Evolutionary conservation across 2,888 invertebrate genomes (phyloP), one percentile per base, ranked within the genome.

Genomic region (Tiliacea aurago): DNA sequence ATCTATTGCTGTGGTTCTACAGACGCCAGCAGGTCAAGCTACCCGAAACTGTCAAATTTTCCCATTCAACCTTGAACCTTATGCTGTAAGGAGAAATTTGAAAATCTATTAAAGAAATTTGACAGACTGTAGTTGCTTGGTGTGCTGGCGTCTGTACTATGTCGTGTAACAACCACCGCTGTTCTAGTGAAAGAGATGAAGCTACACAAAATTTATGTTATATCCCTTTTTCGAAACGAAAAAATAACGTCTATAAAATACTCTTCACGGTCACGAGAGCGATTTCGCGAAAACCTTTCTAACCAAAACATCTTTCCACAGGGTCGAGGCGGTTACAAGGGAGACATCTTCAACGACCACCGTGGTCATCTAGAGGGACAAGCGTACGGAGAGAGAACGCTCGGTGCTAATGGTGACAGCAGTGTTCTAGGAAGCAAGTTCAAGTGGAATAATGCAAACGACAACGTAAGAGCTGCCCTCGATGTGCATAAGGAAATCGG

Each of bases 341-440:
- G 90, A 61, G 89, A 93, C n/a, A 87, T 95, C 78, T 94, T 94
- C 89, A 87, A 95, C 70, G 94, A 94, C 73, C 56, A 89, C 15
- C 92, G 94, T 10, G 94, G 95, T 5, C 90, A 85, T 15, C 71
- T 94, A 7, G 81, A 89, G 51, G 94, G 90, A 0, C 89, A 91
- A 62, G 91, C 88, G 2, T 91, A 93, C 74, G 94, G 95, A 4
- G 87, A 91, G 4, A 88, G 92, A 3, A 91, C 92, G 0, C 85
- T 94, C 1, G 90, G 93, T 0, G 87, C 92, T 1, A 67, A 85
- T 13, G 94, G 94, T 0, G 94, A 92, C 84, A 91, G 91, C 69
- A 91, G 91, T 15, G 88, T 88, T 47, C 66, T 93, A 5, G 94
- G 94, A 0, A 93, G 94, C 2, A 88, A 87, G 0, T 83, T 95